Conservation (phyloP, 2,888 invertebrate species). For the Chrysolina oricalcia region DNA sequence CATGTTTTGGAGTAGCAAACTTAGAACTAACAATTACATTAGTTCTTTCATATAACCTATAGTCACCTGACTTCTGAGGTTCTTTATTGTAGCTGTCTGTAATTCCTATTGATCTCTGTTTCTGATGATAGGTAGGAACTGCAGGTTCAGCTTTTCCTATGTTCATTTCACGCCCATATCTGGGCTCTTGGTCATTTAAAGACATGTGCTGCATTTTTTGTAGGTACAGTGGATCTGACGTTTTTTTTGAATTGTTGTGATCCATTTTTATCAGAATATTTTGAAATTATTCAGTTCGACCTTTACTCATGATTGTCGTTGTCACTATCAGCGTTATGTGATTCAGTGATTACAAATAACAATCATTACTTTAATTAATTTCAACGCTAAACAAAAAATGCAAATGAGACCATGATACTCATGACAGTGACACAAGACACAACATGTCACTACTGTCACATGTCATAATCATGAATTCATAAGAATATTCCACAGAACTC, state of each 20-base stretch:
- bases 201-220: conserved; percentile 68
- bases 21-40: conserved; percentile 86
- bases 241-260: conserved; percentile 21
- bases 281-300: not conserved
- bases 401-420: too few species aligned
- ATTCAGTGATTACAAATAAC: too few species aligned
- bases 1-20: conserved; percentile 84
- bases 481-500: too few species aligned
- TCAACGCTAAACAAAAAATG: too few species aligned
- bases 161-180: conserved; percentile 69
- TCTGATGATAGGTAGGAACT: conserved; percentile 64
- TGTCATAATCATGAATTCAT: too few species aligned
- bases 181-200: conserved; percentile 62
- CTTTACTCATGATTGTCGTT: too few species aligned
- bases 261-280: conserved; percentile 27
- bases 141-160: conserved; percentile 64
- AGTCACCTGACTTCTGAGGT: conserved; percentile 68
- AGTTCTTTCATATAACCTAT: conserved; percentile 80
- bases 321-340: too few species aligned
- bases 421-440: too few species aligned
- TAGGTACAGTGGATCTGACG: conserved; percentile 62
- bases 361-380: too few species aligned
- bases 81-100: conserved; percentile 80
- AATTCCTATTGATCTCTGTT: conserved; percentile 77
- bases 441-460: too few species aligned